phyloP scores from a whole-genome alignment of 2,113 vertebrate species.

The Zapus hudsonius region DNA sequence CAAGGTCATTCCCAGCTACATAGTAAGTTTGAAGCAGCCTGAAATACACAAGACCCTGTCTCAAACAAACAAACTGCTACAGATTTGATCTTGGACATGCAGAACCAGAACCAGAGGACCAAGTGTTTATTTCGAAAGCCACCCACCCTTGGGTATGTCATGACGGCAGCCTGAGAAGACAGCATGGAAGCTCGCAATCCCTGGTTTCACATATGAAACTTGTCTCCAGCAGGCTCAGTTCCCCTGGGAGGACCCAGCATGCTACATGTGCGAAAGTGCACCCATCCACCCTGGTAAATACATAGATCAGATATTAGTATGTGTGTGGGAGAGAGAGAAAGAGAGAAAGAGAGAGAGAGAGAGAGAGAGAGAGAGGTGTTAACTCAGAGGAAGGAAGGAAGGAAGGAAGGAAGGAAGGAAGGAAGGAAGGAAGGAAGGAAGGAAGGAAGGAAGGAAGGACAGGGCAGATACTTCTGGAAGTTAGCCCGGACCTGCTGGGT shows the following conservation, averaged over 20 bases:
- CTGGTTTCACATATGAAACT: background rate
- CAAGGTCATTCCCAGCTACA: no score
- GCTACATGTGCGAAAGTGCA: accelerated
- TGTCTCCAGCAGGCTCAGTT: background rate
- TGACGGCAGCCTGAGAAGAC: background rate
- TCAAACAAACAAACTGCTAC: background rate
- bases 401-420: no score
- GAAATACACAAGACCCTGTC: no score
- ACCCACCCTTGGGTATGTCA: background rate
- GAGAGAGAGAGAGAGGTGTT: no score
- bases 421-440: no score
- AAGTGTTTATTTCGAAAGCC: no score
- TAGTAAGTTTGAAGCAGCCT: no score
- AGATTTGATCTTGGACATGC: background rate
- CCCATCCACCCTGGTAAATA: background rate
- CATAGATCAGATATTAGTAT: accelerated
- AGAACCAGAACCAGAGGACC: background rate
- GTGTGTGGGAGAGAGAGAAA: no score
- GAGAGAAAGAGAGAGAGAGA: background rate
- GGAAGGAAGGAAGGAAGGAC: no score
- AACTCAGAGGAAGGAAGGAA: no score
- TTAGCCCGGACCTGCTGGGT: background rate
- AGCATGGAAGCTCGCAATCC: background rate
- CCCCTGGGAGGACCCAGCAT: background rate
- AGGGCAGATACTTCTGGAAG: background rate